Evolutionary conservation across 2,113 vertebrate species (phyloP).

Genomic region (Microtus ochrogaster): DNA sequence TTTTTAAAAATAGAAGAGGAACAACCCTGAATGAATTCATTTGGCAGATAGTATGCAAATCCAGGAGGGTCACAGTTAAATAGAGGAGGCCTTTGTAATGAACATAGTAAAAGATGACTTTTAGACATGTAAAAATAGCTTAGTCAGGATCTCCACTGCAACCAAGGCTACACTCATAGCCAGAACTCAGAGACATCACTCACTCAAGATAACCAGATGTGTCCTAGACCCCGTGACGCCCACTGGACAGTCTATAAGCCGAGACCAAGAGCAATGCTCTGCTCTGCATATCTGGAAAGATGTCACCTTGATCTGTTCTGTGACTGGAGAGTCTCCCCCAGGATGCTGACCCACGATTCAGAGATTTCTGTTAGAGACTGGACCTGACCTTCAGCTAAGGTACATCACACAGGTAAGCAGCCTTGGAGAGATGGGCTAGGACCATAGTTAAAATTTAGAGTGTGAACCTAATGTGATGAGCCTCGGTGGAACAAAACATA

Average conservation of each 20-base stretch:
- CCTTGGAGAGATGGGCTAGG: background rate
- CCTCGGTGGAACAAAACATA: background rate
- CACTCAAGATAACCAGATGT: background rate
- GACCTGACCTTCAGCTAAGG: background rate
- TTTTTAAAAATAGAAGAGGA: background rate
- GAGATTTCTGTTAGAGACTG: background rate
- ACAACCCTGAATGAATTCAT: background rate
- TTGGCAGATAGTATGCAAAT: background rate
- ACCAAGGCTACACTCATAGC: background rate
- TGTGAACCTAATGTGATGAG: background rate
- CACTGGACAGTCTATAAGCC: background rate
- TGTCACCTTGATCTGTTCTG: background rate
- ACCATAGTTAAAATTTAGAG: background rate
- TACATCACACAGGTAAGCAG: background rate
- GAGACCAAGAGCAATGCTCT: background rate
- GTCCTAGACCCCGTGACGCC: background rate
- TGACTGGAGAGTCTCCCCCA: background rate
- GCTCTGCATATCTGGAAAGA: background rate
- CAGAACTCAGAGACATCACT: background rate
- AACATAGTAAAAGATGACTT: background rate
- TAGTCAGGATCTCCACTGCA: background rate
- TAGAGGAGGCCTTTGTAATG: background rate
- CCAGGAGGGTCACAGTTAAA: background rate
- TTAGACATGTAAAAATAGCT: too few relatives aligned
- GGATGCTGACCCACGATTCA: background rate